Conservation (phyloP, 2,888 invertebrate genomes). For the Ornithoptera alexandrae region DNA sequence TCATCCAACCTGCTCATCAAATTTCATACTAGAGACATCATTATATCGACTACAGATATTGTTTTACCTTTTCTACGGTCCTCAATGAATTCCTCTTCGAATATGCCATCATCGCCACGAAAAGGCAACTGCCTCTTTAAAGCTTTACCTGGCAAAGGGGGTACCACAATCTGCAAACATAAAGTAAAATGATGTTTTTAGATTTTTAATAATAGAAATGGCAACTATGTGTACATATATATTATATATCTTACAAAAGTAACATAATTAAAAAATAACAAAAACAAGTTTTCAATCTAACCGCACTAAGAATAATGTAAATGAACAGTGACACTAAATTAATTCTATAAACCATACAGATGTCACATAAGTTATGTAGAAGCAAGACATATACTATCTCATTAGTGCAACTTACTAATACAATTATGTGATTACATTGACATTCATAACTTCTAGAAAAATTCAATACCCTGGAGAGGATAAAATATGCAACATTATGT, state of each 20-base stretch:
- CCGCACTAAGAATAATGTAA: not conserved
- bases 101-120: constrained; percentile 98
- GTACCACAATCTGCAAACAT: constrained; percentile 93
- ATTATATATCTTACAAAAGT: too few relatives aligned
- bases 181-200: not conserved
- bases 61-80: constrained; percentile 93
- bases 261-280: too few relatives aligned
- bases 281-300: too few relatives aligned
- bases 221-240: too few relatives aligned
- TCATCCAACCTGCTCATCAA: too few relatives aligned
- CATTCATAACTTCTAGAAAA: constrained; percentile 6
- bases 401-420: constrained; percentile 17
- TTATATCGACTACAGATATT: not conserved
- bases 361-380: not conserved
- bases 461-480: not conserved
- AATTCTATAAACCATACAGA: not conserved
- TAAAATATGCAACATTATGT: constrained; percentile 6
- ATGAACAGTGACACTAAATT: not conserved
- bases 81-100: constrained; percentile 99
- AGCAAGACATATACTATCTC: constrained; percentile 3
- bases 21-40: too few relatives aligned
- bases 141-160: constrained; percentile 98
- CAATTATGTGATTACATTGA: constrained; percentile 13
- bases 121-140: constrained; percentile 99
- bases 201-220: too few relatives aligned